A percentile compares a stretch with the other conserved stretches of the same genome.
phyloP scores from a whole-genome alignment of 2,113 vertebrate genomes.

The Menura novaehollandiae region DNA sequence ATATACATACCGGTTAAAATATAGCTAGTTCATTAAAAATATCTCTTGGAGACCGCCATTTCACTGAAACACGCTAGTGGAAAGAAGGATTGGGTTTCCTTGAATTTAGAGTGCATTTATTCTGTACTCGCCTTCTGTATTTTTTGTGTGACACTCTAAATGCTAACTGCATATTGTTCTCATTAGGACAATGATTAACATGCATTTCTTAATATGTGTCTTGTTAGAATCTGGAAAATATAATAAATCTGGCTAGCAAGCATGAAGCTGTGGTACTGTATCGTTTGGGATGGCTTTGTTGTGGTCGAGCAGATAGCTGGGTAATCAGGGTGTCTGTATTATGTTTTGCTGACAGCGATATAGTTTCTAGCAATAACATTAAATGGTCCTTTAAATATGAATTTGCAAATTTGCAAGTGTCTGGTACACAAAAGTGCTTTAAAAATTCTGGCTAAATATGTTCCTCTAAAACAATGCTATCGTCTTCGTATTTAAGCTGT shows the following conservation, averaged over 20 bases:
- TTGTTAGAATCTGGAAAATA: conserved; percentile 30
- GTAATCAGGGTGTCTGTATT: neutral
- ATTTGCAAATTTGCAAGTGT: neutral
- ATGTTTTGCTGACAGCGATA: neutral
- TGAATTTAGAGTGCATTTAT: neutral
- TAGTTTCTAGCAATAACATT: neutral
- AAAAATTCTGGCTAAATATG: neutral
- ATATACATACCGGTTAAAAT: neutral
- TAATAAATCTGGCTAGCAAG: conserved; percentile 19
- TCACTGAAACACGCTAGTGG: neutral
- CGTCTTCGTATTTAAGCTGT: neutral
- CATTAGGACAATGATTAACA: conserved; percentile 28
- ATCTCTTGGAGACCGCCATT: neutral
- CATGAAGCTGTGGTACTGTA: neutral
- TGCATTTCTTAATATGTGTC: conserved; percentile 29
- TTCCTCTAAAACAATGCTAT: neutral
- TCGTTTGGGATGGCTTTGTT: neutral
- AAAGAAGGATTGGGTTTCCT: neutral
- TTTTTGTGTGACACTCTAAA: neutral
- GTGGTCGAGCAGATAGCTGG: neutral
- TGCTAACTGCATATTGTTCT: conserved; percentile 32
- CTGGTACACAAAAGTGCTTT: neutral
- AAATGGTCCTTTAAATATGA: conserved; percentile 8
- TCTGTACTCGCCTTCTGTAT: neutral
- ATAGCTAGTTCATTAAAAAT: neutral